Evolutionary conservation across 2,797 vertebrate genomes (phyloP).

Genomic region (Malurus splendens): DNA sequence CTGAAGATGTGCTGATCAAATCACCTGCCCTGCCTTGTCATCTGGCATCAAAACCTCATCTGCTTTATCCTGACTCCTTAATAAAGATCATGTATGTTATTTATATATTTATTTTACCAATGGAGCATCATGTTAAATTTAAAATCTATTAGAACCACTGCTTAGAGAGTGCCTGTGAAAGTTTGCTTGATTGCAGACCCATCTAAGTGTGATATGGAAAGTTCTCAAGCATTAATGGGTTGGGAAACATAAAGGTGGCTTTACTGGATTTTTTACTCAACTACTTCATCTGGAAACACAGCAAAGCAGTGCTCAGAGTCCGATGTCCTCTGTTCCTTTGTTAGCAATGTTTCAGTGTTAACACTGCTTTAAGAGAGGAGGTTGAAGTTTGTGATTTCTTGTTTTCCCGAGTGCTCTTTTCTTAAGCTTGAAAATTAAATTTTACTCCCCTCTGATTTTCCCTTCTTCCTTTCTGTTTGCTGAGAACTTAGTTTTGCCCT

Average conservation of each 20-base stretch:
- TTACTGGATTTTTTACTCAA: neutral
- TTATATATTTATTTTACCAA: conserved; percentile 54
- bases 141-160: conserved; percentile 45
- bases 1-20: neutral
- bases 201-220: neutral
- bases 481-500: neutral
- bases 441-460: neutral
- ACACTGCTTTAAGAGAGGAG: neutral
- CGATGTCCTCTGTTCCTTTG: neutral
- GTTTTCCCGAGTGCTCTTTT: neutral
- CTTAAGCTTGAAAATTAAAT: neutral
- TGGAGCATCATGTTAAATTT: conserved; percentile 47
- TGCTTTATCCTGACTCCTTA: conserved; percentile 27
- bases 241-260: conserved; percentile 21
- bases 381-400: neutral
- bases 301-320: neutral
- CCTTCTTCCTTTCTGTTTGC: neutral
- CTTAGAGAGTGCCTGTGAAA: conserved; percentile 16
- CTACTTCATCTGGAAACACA: neutral
- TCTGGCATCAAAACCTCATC: conserved; percentile 32
- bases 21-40: neutral
- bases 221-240: conserved; percentile 4
- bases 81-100: conserved; percentile 19
- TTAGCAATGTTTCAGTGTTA: neutral
- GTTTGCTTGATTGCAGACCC: conserved; percentile 15